Conservation (phyloP, 2,113 vertebrate genomes). For the Quiscalus mexicanus region DNA sequence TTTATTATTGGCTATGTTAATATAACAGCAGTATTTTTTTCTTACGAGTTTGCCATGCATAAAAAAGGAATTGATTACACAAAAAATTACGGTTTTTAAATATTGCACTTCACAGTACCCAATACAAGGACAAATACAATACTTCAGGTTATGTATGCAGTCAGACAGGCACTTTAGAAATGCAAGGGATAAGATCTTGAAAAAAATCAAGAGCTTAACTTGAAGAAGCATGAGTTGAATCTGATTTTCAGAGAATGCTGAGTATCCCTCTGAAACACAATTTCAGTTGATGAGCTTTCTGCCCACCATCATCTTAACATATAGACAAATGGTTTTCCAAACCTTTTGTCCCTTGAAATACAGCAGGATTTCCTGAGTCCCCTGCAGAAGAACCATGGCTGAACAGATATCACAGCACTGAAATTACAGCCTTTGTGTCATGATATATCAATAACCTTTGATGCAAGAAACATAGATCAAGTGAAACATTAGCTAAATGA, state of each 20-base stretch:
- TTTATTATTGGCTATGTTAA: background rate
- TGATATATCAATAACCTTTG: background rate
- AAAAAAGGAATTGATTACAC: background rate
- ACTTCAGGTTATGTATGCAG: background rate
- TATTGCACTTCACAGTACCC: background rate
- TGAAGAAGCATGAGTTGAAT: background rate
- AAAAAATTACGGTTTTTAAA: background rate
- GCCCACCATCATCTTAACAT: background rate
- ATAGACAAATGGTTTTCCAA: background rate
- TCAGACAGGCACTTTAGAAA: background rate
- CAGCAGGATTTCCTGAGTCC: background rate
- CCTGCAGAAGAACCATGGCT: background rate
- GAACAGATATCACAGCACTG: background rate
- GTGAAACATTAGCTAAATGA: constrained; percentile 20
- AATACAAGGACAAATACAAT: background rate
- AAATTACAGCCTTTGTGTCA: background rate
- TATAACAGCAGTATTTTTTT: background rate
- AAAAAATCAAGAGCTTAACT: background rate
- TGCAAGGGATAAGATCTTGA: background rate
- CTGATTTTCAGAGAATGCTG: background rate
- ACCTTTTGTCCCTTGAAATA: background rate
- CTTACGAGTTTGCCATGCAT: background rate
- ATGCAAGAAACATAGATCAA: background rate
- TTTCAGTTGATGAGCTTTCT: background rate
- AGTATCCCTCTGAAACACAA: background rate